Conservation (phyloP, 1,140 invertebrate species). For the Nasonia vitripennis region DNA sequence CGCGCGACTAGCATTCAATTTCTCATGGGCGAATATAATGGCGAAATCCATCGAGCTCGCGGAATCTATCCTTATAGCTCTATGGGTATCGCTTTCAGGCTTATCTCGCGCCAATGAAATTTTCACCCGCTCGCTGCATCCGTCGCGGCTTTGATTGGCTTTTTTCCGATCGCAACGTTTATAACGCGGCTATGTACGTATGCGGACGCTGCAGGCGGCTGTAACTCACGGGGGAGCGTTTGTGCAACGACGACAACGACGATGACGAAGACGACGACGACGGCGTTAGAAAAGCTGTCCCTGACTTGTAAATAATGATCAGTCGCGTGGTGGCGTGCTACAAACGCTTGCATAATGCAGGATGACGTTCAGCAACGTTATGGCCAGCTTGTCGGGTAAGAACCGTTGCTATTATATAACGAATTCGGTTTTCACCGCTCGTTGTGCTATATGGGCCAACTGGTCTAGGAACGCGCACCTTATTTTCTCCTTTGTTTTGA, state of each 20-base stretch:
- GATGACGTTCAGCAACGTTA: neutral
- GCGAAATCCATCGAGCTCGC: constrained; percentile 15
- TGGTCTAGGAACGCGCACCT: too few species aligned
- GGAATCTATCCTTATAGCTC: neutral
- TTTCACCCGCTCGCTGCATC: too few species aligned
- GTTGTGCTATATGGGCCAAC: too few species aligned
- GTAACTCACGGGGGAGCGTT: too few species aligned
- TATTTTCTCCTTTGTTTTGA: too few species aligned
- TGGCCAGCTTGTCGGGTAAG: too few species aligned
- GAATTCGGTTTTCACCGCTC: neutral
- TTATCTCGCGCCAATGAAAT: too few species aligned
- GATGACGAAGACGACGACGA: neutral
- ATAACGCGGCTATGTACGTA: too few species aligned
- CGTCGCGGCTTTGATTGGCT: neutral
- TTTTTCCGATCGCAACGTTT: too few species aligned
- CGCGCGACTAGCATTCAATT: constrained; percentile 9
- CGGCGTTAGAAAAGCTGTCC: neutral
- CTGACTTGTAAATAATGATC: neutral
- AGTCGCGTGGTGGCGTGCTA: neutral
- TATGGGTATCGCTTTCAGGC: neutral
- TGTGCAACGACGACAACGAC: too few species aligned
- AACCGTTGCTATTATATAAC: neutral
- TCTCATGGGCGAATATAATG: constrained; percentile 14
- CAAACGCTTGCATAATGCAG: neutral
- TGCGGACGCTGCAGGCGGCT: too few species aligned